Conservation (phyloP, 2,797 vertebrate genomes). For the Staurois parvus region DNA sequence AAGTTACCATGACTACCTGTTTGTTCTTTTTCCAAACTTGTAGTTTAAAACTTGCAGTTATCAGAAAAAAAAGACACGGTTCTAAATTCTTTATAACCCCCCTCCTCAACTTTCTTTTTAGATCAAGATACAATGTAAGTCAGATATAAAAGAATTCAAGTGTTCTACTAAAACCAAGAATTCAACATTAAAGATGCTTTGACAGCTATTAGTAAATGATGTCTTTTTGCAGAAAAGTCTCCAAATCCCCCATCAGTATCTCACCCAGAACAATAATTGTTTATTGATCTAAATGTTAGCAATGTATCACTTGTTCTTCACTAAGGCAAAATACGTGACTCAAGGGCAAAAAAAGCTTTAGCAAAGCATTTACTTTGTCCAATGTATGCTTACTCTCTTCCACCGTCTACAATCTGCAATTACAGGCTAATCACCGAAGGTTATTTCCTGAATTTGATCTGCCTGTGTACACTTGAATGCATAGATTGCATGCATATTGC, state of each 20-base stretch:
- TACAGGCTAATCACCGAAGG: slow-evolving; percentile 13
- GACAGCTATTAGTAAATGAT: slow-evolving; percentile 65
- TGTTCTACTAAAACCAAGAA: slow-evolving; percentile 23
- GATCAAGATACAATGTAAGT: slow-evolving; percentile 6
- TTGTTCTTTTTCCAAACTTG: not conserved
- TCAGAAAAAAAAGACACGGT: not conserved
- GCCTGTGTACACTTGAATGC: not conserved
- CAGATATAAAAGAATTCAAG: slow-evolving; percentile 24
- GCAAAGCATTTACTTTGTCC: slow-evolving; percentile 63
- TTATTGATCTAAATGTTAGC: slow-evolving; percentile 77
- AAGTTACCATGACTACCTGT: not conserved
- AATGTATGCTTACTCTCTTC: slow-evolving; percentile 58
- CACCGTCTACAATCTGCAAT: slow-evolving; percentile 35
- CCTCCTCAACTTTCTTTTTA: not conserved
- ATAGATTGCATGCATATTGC: not conserved
- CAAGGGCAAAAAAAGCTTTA: slow-evolving; percentile 69
- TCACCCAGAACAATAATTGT: slow-evolving; percentile 79
- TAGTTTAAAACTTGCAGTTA: not conserved
- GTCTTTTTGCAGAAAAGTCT: slow-evolving; percentile 72
- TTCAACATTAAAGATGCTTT: slow-evolving; percentile 44
- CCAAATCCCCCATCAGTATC: slow-evolving; percentile 73
- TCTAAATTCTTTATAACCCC: not conserved
- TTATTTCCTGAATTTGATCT: not conserved
- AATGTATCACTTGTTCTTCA: slow-evolving; percentile 75
- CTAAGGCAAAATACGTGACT: slow-evolving; percentile 74